Evolutionary conservation across 2,888 invertebrate species (phyloP).

Genomic region (Spilosoma lubricipeda): DNA sequence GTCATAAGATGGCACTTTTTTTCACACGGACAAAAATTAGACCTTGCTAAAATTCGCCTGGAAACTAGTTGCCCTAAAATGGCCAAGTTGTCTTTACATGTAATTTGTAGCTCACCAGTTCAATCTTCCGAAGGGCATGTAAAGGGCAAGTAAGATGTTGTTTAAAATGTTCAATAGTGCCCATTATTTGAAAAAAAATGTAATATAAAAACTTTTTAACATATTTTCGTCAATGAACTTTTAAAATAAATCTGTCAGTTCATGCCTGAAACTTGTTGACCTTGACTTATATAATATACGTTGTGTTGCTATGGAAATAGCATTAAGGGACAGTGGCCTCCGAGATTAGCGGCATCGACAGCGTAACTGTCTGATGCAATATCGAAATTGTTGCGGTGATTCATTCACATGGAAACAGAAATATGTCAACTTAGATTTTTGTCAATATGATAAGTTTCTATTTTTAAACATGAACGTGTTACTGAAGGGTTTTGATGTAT

Average conservation of each 20-base stretch:
- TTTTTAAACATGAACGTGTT: not conserved
- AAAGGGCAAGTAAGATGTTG: too few relatives aligned
- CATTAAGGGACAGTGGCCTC: not conserved
- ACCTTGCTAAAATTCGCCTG: not conserved
- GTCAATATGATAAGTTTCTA: not conserved
- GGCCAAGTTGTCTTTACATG: too few relatives aligned
- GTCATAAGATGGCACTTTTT: too few relatives aligned
- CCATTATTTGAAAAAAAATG: too few relatives aligned
- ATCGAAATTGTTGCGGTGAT: constrained; percentile 15
- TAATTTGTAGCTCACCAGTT: too few relatives aligned
- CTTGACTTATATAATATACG: not conserved
- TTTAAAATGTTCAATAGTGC: too few relatives aligned
- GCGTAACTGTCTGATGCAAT: constrained; percentile 22
- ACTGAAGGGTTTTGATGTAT: not conserved
- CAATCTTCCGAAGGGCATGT: too few relatives aligned
- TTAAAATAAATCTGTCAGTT: too few relatives aligned
- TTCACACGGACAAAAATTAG: too few relatives aligned
- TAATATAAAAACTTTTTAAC: too few relatives aligned
- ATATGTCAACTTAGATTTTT: not conserved
- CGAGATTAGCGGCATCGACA: constrained; percentile 6
- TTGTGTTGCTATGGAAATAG: not conserved
- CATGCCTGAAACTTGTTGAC: not conserved
- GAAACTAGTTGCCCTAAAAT: not conserved
- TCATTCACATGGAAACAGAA: not conserved
- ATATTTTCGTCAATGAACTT: too few relatives aligned